Base-by-base conservation (phyloP, 2,113 vertebrate genomes). In the Amia ocellicauda region DNA sequence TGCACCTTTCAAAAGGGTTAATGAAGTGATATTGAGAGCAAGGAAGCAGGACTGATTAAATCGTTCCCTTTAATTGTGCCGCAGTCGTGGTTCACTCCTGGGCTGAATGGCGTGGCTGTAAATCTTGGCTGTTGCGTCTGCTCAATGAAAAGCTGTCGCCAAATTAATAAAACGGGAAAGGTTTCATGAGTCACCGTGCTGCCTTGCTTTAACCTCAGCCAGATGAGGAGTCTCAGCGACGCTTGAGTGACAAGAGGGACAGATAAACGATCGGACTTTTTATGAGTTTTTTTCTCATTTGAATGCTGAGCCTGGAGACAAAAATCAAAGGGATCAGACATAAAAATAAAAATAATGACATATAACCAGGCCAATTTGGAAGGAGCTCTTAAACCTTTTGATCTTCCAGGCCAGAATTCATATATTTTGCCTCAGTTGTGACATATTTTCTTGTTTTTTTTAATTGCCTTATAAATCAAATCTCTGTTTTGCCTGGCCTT, bases 171-270 rank as follows among this genome's bases (percentile, higher is more conserved):
- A 58, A 7, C 19, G 19, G 19, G 31, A 58, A 47, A 40, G 56
- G 31, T 58, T 58, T 58, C 41, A 58, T 22, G 17, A 36, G 29
- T 28, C 29, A 22, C 10, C 7, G 7, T 1, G 31, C 29, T 41
- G 56, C 36, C 56, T 17, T 40, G n/a, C 41, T 58, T 58, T 58
- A 58, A 58, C 56, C 56, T 58, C 29, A 14, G 56, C 31, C n/a
- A 9, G 31, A 7, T 47, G 43, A 47, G 9, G 43, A 17, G 43
- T 47, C 43, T 14, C 43, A 47, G 3, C 3, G 43, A 14, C 17
- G 1, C 17, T 14, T 14, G 14, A n/a, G 43, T 13, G 43, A 47
- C 43, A 47, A 13, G 43, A 47, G 43, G 14, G 43, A 47, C 17
- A 14, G 14, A 47, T 47, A 47, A 47, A 16, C 17, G 14, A 16